These are phyloP conservation scores for Molanna angustata DNA, from an alignment of 2,888 invertebrate species.

Conservation along the genomic window DNA sequence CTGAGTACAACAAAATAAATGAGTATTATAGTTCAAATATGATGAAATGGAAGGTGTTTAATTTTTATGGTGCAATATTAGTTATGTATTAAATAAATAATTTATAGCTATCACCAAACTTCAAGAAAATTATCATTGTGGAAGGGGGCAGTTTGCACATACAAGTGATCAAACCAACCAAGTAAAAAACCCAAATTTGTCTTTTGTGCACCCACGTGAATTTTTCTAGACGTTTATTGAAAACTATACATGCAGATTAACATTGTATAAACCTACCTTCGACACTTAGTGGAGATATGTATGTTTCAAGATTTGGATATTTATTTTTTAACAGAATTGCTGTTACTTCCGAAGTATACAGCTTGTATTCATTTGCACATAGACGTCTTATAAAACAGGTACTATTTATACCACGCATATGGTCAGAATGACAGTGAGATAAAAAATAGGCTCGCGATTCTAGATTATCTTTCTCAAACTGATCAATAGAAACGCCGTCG, in stretches of 20 bases:
- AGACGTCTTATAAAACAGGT: constrained; percentile 39
- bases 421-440: constrained; percentile 58
- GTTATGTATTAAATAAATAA: no score
- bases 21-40: no score
- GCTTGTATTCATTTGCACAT: constrained; percentile 15
- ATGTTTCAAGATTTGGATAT: constrained; percentile 30
- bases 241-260: neutral
- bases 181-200: no score
- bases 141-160: no score
- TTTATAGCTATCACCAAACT: no score
- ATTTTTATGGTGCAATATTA: no score
- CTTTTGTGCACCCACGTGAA: no score
- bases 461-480: constrained; percentile 46
- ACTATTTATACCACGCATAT: constrained; percentile 50
- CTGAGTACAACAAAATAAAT: no score
- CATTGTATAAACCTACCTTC: constrained; percentile 31
- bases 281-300: constrained; percentile 33
- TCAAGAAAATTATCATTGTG: no score
- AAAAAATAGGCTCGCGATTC: constrained; percentile 52
- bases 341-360: constrained; percentile 32
- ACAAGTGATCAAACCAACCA: no score
- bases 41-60: no score
- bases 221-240: no score
- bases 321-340: constrained; percentile 34
- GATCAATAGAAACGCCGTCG: constrained; percentile 54